These are phyloP conservation scores for Henricia sp. DNA, from an alignment of 53 echinoderm and acorn worm species.

Conservation along the genomic window DNA sequence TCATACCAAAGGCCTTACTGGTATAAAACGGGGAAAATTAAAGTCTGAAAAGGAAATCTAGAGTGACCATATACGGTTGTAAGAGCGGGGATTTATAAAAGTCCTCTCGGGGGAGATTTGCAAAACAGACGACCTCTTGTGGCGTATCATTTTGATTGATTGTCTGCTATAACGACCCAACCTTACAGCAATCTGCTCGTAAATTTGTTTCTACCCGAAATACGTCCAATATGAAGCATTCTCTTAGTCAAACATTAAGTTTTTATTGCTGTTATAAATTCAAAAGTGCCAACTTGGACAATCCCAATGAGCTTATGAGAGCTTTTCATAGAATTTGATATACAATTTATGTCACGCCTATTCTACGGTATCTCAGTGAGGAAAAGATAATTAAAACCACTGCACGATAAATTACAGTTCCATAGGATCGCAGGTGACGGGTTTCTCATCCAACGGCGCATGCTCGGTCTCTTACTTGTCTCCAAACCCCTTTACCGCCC, in stretches of 20 bases:
- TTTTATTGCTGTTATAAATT: slow-evolving; percentile 33
- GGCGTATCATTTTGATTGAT: slow-evolving; percentile 37
- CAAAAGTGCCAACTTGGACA: background rate
- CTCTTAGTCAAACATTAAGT: too few species aligned
- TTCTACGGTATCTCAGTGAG: too few species aligned
- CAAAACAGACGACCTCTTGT: slow-evolving; percentile 4
- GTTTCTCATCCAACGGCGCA: background rate
- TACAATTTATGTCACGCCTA: too few species aligned
- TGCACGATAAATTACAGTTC: too few species aligned
- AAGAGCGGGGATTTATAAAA: slow-evolving; percentile 10
- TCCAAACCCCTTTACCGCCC: background rate
- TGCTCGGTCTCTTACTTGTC: background rate
- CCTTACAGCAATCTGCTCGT: slow-evolving; percentile 8
- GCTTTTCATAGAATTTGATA: too few species aligned
- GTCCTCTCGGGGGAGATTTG: slow-evolving; percentile 11
- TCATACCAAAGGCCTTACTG: too few species aligned
- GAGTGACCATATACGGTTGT: too few species aligned
- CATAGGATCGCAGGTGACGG: background rate
- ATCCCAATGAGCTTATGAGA: background rate
- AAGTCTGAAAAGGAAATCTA: too few species aligned
- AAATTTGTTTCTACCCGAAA: background rate
- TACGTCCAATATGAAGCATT: background rate
- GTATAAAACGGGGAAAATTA: too few species aligned
- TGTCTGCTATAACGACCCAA: slow-evolving; percentile 17
- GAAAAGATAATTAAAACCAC: slow-evolving; percentile 5